Conservation (phyloP, 2,888 invertebrate species). For the Phragmatobia fuliginosa region DNA sequence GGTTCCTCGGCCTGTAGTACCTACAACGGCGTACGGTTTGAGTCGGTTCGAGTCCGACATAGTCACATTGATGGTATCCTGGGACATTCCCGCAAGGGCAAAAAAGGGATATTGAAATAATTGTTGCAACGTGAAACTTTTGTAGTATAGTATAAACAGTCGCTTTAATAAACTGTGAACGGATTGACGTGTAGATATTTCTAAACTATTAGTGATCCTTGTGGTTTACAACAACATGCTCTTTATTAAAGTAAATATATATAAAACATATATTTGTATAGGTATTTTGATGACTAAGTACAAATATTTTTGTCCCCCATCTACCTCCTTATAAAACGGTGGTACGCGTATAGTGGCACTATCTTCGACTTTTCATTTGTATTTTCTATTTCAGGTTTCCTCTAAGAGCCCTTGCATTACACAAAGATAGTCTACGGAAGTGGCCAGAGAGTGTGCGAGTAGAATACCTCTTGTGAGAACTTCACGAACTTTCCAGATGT, state of each 20-base stretch:
- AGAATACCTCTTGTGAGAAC: conserved; percentile 78
- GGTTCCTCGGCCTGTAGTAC: too few relatives aligned
- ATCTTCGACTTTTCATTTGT: background rate
- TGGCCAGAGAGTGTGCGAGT: conserved; percentile 79
- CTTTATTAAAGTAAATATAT: background rate
- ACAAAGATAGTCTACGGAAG: conserved; percentile 81
- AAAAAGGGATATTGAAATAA: too few relatives aligned
- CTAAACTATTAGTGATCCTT: too few relatives aligned
- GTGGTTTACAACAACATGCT: background rate
- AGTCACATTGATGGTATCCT: too few relatives aligned
- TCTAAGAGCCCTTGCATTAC: conserved; percentile 82
- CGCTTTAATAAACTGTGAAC: too few relatives aligned
- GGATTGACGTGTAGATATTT: too few relatives aligned
- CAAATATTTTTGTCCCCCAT: background rate
- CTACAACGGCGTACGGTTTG: too few relatives aligned
- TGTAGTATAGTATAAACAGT: too few relatives aligned
- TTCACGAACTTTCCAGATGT: conserved; percentile 79
- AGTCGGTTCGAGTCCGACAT: too few relatives aligned
- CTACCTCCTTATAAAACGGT: background rate
- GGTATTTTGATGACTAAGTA: background rate
- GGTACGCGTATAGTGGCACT: background rate
- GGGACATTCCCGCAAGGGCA: too few relatives aligned
- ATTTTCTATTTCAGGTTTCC: conserved; percentile 57
- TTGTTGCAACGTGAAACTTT: too few relatives aligned
- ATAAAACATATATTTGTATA: background rate